Evolutionary conservation across 2,797 vertebrate species (phyloP).

Genomic region (Oryzias dopingdopingensis): DNA sequence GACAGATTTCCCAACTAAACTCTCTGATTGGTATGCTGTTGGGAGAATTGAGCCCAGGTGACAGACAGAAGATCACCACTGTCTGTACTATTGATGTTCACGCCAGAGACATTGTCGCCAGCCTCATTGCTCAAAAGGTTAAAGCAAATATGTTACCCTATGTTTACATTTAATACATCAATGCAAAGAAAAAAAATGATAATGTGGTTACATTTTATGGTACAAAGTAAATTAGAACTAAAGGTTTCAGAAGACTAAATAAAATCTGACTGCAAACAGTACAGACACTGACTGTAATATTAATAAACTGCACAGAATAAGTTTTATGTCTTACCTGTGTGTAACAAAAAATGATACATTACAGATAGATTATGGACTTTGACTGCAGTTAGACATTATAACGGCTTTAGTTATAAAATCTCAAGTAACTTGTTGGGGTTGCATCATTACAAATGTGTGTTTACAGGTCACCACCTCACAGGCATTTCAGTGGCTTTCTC

Average conservation of each 20-base stretch:
- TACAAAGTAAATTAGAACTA: too few relatives aligned
- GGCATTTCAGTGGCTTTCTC: conserved; percentile 83
- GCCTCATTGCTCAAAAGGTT: conserved; percentile 82
- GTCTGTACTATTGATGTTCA: conserved; percentile 83
- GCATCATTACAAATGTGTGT: conserved; percentile 12
- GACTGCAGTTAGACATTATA: neutral
- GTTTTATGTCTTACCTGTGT: neutral
- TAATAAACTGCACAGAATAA: neutral
- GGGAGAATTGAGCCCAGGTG: conserved; percentile 76
- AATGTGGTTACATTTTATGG: neutral
- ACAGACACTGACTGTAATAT: neutral
- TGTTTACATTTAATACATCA: neutral
- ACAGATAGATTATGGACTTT: neutral
- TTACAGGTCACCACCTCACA: conserved; percentile 75
- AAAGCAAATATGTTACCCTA: neutral
- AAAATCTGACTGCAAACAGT: neutral
- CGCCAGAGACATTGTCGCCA: conserved; percentile 80
- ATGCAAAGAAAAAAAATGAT: neutral
- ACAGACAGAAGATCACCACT: conserved; percentile 86
- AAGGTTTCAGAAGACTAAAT: too few relatives aligned
- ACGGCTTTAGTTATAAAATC: neutral
- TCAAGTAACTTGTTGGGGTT: neutral
- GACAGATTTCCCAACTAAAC: conserved; percentile 82
- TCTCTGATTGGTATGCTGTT: conserved; percentile 79
- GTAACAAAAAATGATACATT: neutral